A percentile compares a stretch with the other conserved stretches of the same genome.
These are phyloP conservation scores for Pristis pectinata DNA, from an alignment of 2,797 vertebrate species.

Conservation along the genomic window DNA sequence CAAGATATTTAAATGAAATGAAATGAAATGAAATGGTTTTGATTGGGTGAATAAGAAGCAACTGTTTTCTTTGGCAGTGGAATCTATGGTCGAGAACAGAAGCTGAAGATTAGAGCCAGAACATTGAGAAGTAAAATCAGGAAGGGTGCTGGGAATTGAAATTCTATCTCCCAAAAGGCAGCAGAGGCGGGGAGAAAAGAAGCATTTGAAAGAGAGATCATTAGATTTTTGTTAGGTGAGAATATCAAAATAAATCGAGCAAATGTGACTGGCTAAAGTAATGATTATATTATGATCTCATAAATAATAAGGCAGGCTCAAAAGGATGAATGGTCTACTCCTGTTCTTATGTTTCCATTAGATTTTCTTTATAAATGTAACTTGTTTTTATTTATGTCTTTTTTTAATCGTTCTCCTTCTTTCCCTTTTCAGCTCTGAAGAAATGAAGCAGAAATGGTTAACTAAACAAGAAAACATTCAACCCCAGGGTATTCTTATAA, in stretches of 20 bases:
- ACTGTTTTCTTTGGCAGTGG: neutral
- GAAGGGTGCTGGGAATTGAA: neutral
- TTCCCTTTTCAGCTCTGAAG: neutral
- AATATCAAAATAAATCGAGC: neutral
- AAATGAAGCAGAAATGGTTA: slow-evolving; percentile 21
- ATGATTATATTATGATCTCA: neutral
- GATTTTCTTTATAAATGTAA: neutral
- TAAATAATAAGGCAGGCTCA: neutral
- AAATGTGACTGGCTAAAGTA: neutral
- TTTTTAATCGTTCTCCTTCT: neutral
- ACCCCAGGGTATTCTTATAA: slow-evolving; percentile 24
- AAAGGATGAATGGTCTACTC: neutral
- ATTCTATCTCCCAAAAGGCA: neutral
- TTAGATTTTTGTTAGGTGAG: neutral
- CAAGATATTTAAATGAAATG: neutral
- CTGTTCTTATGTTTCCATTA: neutral
- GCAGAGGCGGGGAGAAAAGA: neutral
- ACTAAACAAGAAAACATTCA: neutral
- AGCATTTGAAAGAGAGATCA: neutral
- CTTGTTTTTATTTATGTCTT: neutral
- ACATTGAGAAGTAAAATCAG: neutral
- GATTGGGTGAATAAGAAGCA: neutral
- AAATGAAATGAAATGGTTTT: neutral
- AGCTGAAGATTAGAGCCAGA: neutral
- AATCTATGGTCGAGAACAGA: neutral